Percentiles rank a stretch among this genome's conserved stretches.
Evolutionary conservation across 2,113 vertebrate species (phyloP).

Genomic region (Nesogale talazaci): DNA sequence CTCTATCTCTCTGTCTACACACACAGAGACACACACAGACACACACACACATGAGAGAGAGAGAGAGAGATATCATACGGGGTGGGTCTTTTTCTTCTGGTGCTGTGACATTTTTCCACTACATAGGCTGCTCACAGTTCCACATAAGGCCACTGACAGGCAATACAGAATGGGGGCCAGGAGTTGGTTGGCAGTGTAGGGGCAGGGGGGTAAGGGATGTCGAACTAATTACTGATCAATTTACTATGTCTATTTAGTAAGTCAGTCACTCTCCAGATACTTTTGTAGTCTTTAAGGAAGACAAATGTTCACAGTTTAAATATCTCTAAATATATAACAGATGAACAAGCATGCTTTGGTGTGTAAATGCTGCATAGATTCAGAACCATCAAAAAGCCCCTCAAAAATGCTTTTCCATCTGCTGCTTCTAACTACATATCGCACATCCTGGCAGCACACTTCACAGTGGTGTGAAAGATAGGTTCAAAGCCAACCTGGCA

Average conservation of each 20-base stretch:
- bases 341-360: conserved; percentile 83
- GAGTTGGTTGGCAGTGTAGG: conserved; percentile 43
- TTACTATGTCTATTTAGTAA: conserved; percentile 77
- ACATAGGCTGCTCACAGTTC: conserved; percentile 10
- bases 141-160: conserved; percentile 51
- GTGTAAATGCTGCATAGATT: conserved; percentile 84
- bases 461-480: conserved; percentile 82
- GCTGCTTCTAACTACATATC: conserved; percentile 78
- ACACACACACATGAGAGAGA: background rate
- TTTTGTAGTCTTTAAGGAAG: conserved; percentile 82
- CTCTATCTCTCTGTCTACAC: background rate
- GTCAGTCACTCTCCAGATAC: conserved; percentile 82
- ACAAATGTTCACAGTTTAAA: conserved; percentile 85
- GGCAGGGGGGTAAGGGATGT: conserved; percentile 56
- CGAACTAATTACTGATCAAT: conserved; percentile 79
- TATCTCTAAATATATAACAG: conserved; percentile 84
- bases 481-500: conserved; percentile 84
- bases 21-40: background rate
- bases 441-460: conserved; percentile 79
- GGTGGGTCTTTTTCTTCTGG: conserved; percentile 55
- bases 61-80: background rate
- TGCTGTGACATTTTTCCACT: conserved; percentile 51
- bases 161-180: conserved; percentile 61
- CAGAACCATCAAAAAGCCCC: conserved; percentile 84
- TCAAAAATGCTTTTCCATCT: conserved; percentile 83